Evolutionary conservation across 2,888 invertebrate genomes (phyloP), one percentile per base, ranked within the genome.

Genomic region (Metopia argyrocephala): DNA sequence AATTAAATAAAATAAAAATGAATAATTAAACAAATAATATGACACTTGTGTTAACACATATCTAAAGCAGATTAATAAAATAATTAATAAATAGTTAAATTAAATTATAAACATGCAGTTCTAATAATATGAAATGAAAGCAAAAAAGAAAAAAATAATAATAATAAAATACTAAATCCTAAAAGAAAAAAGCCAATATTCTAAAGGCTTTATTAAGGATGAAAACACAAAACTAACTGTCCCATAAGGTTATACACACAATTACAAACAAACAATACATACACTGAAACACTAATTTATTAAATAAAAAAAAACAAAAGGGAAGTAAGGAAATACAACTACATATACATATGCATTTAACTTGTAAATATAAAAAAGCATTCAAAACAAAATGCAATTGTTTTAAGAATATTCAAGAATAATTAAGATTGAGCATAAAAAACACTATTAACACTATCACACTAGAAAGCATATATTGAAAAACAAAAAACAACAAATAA

Each of bases 21-120:
- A 57, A 50, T 64, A 62, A 54, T 62, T 62, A 74, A 78, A 56
- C 18, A 68, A 65, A 75, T 65, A 75, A 78, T 70, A 59, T 74
- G 78, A 78, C 81, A 81, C 78, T 81, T 81, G 78, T 81, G 81
- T 81, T 81, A 78, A 81, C 74, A 81, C 81, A 81, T 78, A 81
- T 81, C 81, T 78, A 78, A 81, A 78, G 31, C 52, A 20, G 25
- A 56, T 54, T 18, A 54, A 56, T n/a, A 38, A 38, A 38, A 38
- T 0, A 38, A 12, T 38, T 12, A 38, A 38, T 12, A 38, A 38
- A 38, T 9, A 81, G 75, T 74, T 74, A 69, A 81, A 81, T 78
- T 74, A 78, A 78, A 74, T 79, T 81, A 74, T 73, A 71, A 73
- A 69, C 68, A 71, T 71, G 75, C 68, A 78, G 79, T 79, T 76